Conservation (phyloP, 2,113 vertebrate species). For the Bostrychus sinensis region DNA sequence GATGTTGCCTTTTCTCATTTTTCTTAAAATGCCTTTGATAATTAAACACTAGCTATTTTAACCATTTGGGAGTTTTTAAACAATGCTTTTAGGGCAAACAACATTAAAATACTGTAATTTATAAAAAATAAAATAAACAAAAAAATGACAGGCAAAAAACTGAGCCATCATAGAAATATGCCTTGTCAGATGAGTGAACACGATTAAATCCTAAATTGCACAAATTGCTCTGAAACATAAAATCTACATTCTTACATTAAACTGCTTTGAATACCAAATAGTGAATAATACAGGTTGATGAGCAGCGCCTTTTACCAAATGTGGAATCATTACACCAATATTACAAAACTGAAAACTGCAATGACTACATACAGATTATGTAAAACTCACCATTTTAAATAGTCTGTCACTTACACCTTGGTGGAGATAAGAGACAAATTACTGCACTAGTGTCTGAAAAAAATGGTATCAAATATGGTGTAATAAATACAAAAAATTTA, state of each 20-base stretch:
- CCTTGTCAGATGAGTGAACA: slow-evolving; percentile 20
- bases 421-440: slow-evolving; percentile 53
- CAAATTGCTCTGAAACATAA: slow-evolving; percentile 45
- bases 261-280: slow-evolving; percentile 57
- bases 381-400: slow-evolving; percentile 56
- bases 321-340: slow-evolving; percentile 77
- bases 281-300: slow-evolving; percentile 57
- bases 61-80: not conserved
- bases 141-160: slow-evolving; percentile 21
- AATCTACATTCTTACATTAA: slow-evolving; percentile 57
- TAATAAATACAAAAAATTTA: slow-evolving; percentile 71
- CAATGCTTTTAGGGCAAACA: slow-evolving; percentile 13
- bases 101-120: slow-evolving; percentile 12
- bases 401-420: slow-evolving; percentile 49
- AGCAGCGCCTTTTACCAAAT: slow-evolving; percentile 64
- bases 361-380: slow-evolving; percentile 61
- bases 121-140: no score
- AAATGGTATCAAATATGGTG: slow-evolving; percentile 75
- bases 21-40: no score
- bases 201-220: slow-evolving; percentile 32
- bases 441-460: slow-evolving; percentile 73
- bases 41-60: not conserved
- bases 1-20: not conserved
- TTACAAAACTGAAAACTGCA: slow-evolving; percentile 33
- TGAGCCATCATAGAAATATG: slow-evolving; percentile 17